Conservation (phyloP, 1,140 invertebrate genomes). For the Drosophila eugracilis region DNA sequence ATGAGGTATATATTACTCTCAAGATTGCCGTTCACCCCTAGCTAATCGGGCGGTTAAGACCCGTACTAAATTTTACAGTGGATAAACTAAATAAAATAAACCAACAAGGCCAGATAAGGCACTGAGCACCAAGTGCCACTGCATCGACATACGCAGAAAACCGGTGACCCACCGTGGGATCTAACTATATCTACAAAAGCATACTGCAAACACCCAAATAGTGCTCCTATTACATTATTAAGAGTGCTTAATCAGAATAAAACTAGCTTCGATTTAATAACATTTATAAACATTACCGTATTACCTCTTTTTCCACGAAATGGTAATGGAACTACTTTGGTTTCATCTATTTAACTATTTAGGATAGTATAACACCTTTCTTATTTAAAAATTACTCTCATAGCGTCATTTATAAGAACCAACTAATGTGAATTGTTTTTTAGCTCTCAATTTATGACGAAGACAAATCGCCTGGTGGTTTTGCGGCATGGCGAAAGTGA, state of each 20-base stretch:
- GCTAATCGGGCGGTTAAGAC: constrained; percentile 25
- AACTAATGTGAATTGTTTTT: too few relatives aligned
- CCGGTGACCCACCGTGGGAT: neutral
- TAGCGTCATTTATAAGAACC: too few relatives aligned
- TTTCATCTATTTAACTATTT: too few relatives aligned
- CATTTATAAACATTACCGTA: too few relatives aligned
- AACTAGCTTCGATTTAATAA: neutral
- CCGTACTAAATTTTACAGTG: constrained; percentile 14
- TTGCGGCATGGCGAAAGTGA: constrained; percentile 91
- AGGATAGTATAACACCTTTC: too few relatives aligned
- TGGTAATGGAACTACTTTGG: too few relatives aligned
- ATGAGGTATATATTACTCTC: constrained; percentile 17
- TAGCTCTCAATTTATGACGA: constrained; percentile 54
- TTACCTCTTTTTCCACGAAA: neutral
- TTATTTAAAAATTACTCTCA: too few relatives aligned
- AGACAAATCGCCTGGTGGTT: constrained; percentile 86
- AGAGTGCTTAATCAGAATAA: neutral
- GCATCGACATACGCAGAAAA: neutral
- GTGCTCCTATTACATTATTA: neutral
- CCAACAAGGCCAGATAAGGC: neutral
- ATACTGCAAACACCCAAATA: neutral
- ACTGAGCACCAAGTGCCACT: constrained; percentile 6
- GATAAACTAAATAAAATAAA: constrained; percentile 15
- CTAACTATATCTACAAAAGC: neutral
- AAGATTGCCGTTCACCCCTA: constrained; percentile 15